phyloP scores from a whole-genome alignment of 2,797 vertebrate species.

The Muscicapa striata region DNA sequence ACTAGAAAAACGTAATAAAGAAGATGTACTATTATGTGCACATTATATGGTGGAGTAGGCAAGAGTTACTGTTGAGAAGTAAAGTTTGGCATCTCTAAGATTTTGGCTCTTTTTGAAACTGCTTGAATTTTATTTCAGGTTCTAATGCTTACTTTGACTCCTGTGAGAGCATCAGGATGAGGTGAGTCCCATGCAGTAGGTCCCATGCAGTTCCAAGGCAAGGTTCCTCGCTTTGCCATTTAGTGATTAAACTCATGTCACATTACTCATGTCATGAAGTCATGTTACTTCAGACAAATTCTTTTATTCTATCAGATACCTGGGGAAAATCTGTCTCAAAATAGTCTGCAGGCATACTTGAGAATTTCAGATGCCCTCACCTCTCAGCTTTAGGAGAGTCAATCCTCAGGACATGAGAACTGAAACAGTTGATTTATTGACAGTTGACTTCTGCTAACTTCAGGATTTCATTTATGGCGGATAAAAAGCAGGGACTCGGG shows the following conservation, averaged over 20 bases:
- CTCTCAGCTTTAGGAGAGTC: neutral
- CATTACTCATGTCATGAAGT: neutral
- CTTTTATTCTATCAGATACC: neutral
- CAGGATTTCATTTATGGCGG: neutral
- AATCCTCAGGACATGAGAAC: neutral
- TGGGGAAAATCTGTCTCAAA: neutral
- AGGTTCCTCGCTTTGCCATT: neutral
- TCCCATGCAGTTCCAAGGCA: neutral
- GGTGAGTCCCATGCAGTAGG: neutral
- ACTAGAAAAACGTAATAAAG: neutral
- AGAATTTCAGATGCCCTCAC: neutral
- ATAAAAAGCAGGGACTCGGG: neutral
- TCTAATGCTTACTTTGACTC: conserved; percentile 12
- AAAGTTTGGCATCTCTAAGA: neutral
- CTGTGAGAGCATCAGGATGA: neutral
- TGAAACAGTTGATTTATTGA: neutral
- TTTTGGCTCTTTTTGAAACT: conserved; percentile 5
- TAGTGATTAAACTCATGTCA: neutral
- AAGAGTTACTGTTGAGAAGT: neutral
- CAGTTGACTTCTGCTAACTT: neutral
- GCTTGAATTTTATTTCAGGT: conserved; percentile 40
- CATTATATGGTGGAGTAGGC: neutral
- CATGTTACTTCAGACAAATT: neutral
- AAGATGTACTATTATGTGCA: neutral
- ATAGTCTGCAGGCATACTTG: neutral